Evolutionary conservation across 2,888 invertebrate genomes (phyloP), one percentile per base, ranked within the genome.

Genomic region (Steinernema scapterisci): DNA sequence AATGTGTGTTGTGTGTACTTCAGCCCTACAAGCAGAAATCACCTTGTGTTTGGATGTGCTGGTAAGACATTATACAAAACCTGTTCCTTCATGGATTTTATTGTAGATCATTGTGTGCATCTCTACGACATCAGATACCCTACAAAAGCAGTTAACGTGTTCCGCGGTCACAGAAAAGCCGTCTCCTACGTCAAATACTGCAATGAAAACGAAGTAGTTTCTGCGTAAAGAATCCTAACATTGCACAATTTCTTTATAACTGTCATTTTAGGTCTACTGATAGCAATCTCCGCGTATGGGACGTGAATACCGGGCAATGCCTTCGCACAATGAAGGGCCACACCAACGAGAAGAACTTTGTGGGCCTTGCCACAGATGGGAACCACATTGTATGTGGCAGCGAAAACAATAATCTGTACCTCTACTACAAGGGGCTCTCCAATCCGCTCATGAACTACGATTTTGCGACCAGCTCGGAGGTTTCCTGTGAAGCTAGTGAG

Each of bases 1-100:
- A 95, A 96, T 89, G 95, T 96, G 72, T 96, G 95, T 89, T 95
- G 95, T 89, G 95, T 96, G 19, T 93, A 95, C 88, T 94, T 94
- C 88, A 93, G 93, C 88, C 94, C 94, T 0, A 90, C 91, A 77
- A 93, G 93, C 79, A 92, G 94, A 0, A 93, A 93, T 88, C 93
- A 95, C 88, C 90, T 96, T 76, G 95, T 95, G 0, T 95, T 95
- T 89, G 95, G 95, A 16, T 94, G 94, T n/a, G 95, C 96, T 27
- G 90, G 90, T 90, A 77, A 75, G 81, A 38, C 38, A 6, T 45
- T 27, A 27, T 23, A 13, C n/a, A 5, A 48, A 38, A 43, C 7
- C 3, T 6, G 44, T 2, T 71, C 19, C 25, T 19, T 72, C 3
- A 16, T 11, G 1, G 43, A n/a, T 46, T 46, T 11, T 11, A 21